Percentiles rank a stretch among this genome's conserved stretches.
These are phyloP conservation scores for Callochromis pleurospilus DNA, from an alignment of 2,113 vertebrate species.

Conservation along the genomic window DNA sequence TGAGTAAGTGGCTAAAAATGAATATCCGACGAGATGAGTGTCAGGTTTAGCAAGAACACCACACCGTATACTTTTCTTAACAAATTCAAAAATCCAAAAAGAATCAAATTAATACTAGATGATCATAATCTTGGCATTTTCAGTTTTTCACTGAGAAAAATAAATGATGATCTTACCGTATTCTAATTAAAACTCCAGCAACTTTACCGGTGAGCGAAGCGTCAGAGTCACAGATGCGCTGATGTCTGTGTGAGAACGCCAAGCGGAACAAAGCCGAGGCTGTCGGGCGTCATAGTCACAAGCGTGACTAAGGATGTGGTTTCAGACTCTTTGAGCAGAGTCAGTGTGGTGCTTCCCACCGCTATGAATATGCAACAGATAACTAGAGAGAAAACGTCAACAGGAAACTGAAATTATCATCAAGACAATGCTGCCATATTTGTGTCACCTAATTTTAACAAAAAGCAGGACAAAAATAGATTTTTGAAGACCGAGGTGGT, in stretches of 20 bases:
- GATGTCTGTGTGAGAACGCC: background rate
- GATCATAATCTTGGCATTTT: background rate
- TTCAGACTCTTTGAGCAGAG: background rate
- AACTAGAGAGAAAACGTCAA: background rate
- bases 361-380: conserved; percentile 35
- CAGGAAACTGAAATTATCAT: conserved; percentile 7
- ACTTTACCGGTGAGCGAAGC: background rate
- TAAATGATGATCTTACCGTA: background rate
- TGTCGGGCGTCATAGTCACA: background rate
- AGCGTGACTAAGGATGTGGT: conserved; percentile 52
- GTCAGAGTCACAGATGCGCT: background rate
- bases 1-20: background rate
- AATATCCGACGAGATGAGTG: background rate
- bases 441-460: background rate
- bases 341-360: conserved; percentile 14
- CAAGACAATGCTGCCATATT: background rate
- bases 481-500: fast-evolving
- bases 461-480: background rate
- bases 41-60: background rate
- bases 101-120: background rate
- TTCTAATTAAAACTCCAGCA: background rate
- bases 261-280: conserved; percentile 3
- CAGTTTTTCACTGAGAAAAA: background rate
- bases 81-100: background rate
- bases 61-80: fast-evolving